Base-by-base conservation (phyloP, 2,113 vertebrate genomes). In the Verasper variegatus region DNA sequence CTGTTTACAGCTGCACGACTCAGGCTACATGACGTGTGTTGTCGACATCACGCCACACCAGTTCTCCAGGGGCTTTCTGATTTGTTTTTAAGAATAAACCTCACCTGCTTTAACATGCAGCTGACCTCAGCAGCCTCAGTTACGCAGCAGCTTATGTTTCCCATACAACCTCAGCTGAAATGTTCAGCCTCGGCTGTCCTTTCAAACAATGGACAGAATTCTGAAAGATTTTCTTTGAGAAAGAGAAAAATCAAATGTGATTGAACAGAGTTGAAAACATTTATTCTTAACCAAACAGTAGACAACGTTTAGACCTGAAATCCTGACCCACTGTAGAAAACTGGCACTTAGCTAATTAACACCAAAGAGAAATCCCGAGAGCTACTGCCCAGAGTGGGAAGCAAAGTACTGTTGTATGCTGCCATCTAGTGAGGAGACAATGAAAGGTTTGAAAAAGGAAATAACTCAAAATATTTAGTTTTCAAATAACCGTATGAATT, bases 361-460 rank as follows among this genome's bases (percentile, higher is more conserved):
- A 5, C 49, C 35, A 20, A 49, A 54, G 12, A 74, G 1, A 71
- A 59, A 45, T 58, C 35, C 51, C 40, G 37, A 31, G 45, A 68
- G 54, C 17, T 14, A 0, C 27, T 51, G 40, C 45, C 6, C 51
- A 60, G 40, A 45, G 47, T 64, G 63, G 51, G 10, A 23, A 45
- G 71, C 56, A 26, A 56, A 60, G 40, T 12, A 24, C 71, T 86
- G 68, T 8, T 68, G 18, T 83, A 31, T 86, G 86, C 86, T 92
- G 90, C 90, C 90, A 91, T 86, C 92, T 91, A 91, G 82, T 81
- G 91, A 72, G 3, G 45, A 80, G 58, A 67, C n/a, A 14, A 76
- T 26, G 52, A 55, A 71, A 57, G 13, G 12, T 31, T 10, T 21
- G 11, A n/a, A 31, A 10, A 3, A 6, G 8, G 3, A 7, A 23